Evolutionary conservation across 2,113 vertebrate species (phyloP), one percentile per base, ranked within the genome.

Genomic region (Odontophorus gujanensis): DNA sequence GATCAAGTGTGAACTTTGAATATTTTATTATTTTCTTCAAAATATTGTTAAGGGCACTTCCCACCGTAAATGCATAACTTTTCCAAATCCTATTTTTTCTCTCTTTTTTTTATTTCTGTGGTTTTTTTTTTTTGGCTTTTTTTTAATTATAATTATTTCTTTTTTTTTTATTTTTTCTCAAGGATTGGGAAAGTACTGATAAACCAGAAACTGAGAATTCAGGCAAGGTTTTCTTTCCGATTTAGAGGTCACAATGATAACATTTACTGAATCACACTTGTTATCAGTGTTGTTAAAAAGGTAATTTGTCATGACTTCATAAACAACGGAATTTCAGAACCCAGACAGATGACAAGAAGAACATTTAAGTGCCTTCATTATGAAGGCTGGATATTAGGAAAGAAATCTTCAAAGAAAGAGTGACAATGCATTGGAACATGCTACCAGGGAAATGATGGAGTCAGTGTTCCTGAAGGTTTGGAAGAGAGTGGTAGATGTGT

Each of bases 151-250:
- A n/a, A n/a, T 38, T 9, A 7, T 38, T 38, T 38, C 38, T 4
- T 10, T 26, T 32, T 45, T 53, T 59, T 58, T 32, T 32, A 18
- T 57, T 15, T 18, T 32, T 17, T 17, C 9, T 4, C 10, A 71
- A 36, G 20, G 2, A 74, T 6, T 19, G 48, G 18, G 8, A 71
- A 90, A n/a, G 3, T 22, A 51, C 22, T 42, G 16, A 32, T 61
- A 67, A 76, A 75, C 3, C 2, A 72, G 72, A 19, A 42, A 17
- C 40, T 80, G 28, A 48, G 17, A 89, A 72, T 47, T 13, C 30
- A 73, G 1, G 6, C 53, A 5, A 1, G 42, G 42, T 42, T 0
- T 6, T 42, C 57, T 94, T 50, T 3, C 38, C 73, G 65, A 0
- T 58, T 67, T 58, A 22, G 2, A 50, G 28, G 7, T 36, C 15